phyloP scores from a whole-genome alignment of 1,140 invertebrate genomes.

The Plodia interpunctella region DNA sequence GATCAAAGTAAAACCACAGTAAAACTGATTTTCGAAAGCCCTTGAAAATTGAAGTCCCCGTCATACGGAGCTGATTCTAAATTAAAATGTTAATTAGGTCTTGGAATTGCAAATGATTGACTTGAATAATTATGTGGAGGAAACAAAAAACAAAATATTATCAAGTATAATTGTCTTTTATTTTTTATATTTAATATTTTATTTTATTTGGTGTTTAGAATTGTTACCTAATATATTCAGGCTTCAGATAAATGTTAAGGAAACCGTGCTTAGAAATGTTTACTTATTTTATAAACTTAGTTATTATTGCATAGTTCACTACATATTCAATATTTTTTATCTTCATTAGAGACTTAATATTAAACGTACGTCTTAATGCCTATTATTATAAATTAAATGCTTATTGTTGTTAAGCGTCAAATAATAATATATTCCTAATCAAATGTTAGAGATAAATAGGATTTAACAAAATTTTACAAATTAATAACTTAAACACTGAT shows the following conservation, averaged over 20 bases:
- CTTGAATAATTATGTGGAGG: background rate
- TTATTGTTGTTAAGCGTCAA: background rate
- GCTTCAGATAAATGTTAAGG: too few species aligned
- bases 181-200: background rate
- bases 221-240: too few species aligned
- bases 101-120: slow-evolving; percentile 1
- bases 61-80: slow-evolving; percentile 1
- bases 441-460: too few species aligned
- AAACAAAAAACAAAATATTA: background rate
- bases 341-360: background rate
- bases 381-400: background rate
- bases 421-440: too few species aligned
- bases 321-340: background rate
- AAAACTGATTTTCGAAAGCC: too few species aligned
- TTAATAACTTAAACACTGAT: too few species aligned
- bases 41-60: too few species aligned
- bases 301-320: background rate
- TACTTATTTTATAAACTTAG: background rate
- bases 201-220: too few species aligned
- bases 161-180: background rate
- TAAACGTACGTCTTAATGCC: background rate
- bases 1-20: too few species aligned
- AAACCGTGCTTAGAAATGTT: background rate
- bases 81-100: slow-evolving; percentile 9
- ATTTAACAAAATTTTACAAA: too few species aligned